Percentiles rank a stretch among this genome's conserved stretches.
These are phyloP conservation scores for Melierax canorus DNA, from an alignment of 2,113 vertebrate species.

Conservation along the genomic window DNA sequence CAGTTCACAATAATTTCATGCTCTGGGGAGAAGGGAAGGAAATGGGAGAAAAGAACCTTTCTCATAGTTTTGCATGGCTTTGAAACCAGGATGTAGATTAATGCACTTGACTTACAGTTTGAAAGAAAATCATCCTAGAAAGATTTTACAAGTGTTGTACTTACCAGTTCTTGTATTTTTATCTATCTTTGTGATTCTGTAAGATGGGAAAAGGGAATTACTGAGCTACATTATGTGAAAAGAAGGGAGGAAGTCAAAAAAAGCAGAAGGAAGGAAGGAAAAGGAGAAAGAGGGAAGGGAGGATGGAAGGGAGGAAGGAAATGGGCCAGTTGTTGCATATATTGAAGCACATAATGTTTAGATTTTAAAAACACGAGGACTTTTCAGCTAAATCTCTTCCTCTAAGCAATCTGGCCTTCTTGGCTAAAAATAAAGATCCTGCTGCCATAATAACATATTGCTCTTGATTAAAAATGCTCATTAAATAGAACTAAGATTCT, in stretches of 20 bases:
- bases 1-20: slow-evolving; percentile 11
- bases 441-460: slow-evolving; percentile 56
- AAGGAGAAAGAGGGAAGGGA: not conserved
- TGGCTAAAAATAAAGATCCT: slow-evolving; percentile 53
- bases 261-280: not conserved
- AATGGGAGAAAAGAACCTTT: not conserved
- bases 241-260: not conserved
- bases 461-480: slow-evolving; percentile 44
- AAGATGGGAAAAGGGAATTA: not conserved
- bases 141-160: not conserved
- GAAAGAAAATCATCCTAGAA: not conserved
- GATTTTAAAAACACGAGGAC: slow-evolving; percentile 7
- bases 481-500: slow-evolving; percentile 45
- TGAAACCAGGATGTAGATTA: not conserved
- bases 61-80: not conserved
- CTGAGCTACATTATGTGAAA: not conserved
- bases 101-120: not conserved
- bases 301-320: not conserved
- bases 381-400: not conserved
- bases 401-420: slow-evolving; percentile 50
- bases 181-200: not conserved
- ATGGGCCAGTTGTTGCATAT: not conserved
- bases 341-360: not conserved
- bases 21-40: not conserved
- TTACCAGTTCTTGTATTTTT: not conserved